Base-by-base conservation (phyloP, 2,797 vertebrate genomes). In the Pygocentrus nattereri region DNA sequence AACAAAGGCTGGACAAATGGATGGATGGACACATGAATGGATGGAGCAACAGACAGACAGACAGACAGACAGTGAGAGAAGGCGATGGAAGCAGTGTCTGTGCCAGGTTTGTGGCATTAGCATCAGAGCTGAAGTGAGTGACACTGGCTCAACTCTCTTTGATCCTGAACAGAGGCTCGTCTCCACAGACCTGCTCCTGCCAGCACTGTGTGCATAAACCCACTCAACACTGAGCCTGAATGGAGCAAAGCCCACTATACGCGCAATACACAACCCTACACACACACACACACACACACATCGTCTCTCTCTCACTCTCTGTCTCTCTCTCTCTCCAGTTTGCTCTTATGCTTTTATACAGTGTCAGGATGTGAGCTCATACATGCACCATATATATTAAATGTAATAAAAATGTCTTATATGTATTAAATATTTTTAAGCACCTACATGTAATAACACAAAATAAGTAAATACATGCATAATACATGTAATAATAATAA, bases 91-190 rank as follows among this genome's bases (percentile, higher is more conserved):
- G 77, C 82, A 41, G 62, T 38, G 62, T 65, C 62, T 58, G 87
- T 92, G 92, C 92, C 92, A 91, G 85, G 80, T 87, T 89, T 74
- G 87, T 87, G 89, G 91, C 82, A 82, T 86, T 86, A 89, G 89
- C 90, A 87, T 88, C 84, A 81, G 91, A 90, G 90, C 88, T 92
- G 91, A 91, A 86, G 82, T 81, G 83, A 86, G 91, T 88, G 76
- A 90, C 86, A 67, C 85, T 72, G 86, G 84, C 87, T 89, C 80
- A 79, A 85, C 83, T 82, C 88, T 88, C 93, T 92, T 94, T 94
- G 93, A 94, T 94, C 92, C 90, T 85, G 84, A 76, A 30, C 89
- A 88, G 88, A 91, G 90, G 91, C 89, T 83, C 88, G 89, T 92
- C 90, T 93, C 92, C 81, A 86, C 87, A 90, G 91, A 90, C 91